Conservation (phyloP, 2,888 invertebrate species). For the Cheiracanthium punctorium region DNA sequence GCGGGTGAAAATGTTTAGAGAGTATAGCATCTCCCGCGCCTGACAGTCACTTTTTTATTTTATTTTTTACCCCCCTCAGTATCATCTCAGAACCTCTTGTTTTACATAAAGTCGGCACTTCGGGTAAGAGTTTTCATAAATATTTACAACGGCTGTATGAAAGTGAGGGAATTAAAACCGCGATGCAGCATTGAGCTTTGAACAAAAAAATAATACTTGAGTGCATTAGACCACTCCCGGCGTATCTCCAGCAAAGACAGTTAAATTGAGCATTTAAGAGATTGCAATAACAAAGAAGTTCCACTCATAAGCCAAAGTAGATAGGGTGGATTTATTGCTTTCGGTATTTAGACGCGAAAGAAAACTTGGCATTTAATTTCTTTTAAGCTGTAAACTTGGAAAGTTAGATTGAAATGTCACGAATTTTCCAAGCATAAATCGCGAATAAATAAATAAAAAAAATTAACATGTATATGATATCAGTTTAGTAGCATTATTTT, state of each 20-base stretch:
- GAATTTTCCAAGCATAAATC: too few relatives aligned
- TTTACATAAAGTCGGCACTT: conserved; percentile 2
- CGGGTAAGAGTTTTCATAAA: conserved; percentile 10
- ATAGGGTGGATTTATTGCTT: too few relatives aligned
- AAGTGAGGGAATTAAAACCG: neutral
- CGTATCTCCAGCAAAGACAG: neutral
- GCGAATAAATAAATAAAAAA: too few relatives aligned
- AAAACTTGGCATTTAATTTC: too few relatives aligned
- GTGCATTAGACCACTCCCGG: neutral
- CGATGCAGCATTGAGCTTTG: neutral
- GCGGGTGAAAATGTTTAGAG: conserved; percentile 3
- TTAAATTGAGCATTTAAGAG: neutral
- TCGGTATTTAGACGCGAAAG: too few relatives aligned
- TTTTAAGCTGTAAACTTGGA: too few relatives aligned
- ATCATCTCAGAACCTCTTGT: neutral
- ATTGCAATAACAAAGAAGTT: too few relatives aligned
- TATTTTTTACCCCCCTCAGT: neutral
- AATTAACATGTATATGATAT: too few relatives aligned
- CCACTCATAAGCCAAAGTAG: too few relatives aligned
- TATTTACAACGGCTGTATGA: neutral
- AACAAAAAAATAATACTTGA: neutral
- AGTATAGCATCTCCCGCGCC: neutral
- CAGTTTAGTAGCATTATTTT: too few relatives aligned
- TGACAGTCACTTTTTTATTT: conserved; percentile 1
- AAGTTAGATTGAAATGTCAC: too few relatives aligned